phyloP scores from a whole-genome alignment of 53 echinoderm and acorn worm genomes.

The Crossaster papposus region DNA sequence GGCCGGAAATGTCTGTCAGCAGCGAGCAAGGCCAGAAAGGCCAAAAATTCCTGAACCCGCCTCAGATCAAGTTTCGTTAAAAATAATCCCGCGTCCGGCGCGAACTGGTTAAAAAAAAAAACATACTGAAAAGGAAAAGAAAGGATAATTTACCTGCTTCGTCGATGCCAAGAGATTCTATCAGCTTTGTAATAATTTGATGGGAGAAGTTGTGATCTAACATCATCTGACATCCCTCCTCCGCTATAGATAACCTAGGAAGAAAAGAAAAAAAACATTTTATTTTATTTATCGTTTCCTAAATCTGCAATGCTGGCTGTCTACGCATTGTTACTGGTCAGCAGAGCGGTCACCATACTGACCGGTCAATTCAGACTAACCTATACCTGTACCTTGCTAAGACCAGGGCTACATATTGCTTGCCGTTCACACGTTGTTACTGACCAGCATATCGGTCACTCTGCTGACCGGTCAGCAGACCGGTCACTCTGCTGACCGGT shows the following conservation, averaged over 20 bases:
- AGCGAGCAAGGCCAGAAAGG: too few relatives aligned
- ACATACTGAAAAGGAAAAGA: neutral
- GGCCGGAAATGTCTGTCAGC: too few relatives aligned
- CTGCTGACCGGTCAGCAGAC: neutral
- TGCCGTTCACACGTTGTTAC: neutral
- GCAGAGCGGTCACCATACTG: neutral
- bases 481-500: neutral
- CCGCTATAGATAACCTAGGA: conserved; percentile 80
- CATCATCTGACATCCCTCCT: conserved; percentile 83
- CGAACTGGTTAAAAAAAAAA: too few relatives aligned
- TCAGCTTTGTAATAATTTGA: conserved; percentile 81
- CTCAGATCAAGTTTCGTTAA: too few relatives aligned
- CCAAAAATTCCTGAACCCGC: too few relatives aligned
- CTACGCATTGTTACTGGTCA: conserved; percentile 62
- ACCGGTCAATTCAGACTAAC: neutral
- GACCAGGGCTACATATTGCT: conserved; percentile 96
- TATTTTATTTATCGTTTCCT: too few relatives aligned
- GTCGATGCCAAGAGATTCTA: conserved; percentile 91
- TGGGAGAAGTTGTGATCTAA: conserved; percentile 81
- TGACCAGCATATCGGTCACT: neutral
- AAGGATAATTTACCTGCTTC: conserved; percentile 78
- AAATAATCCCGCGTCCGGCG: too few relatives aligned
- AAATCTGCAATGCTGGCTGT: conserved; percentile 82
- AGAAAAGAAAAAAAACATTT: neutral
- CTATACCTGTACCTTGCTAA: conserved; percentile 96